A percentile compares a stretch with the other conserved stretches of the same genome.
These are phyloP conservation scores for Dunckerocampus dactyliophorus DNA, from an alignment of 2,113 vertebrate genomes.

Conservation along the genomic window DNA sequence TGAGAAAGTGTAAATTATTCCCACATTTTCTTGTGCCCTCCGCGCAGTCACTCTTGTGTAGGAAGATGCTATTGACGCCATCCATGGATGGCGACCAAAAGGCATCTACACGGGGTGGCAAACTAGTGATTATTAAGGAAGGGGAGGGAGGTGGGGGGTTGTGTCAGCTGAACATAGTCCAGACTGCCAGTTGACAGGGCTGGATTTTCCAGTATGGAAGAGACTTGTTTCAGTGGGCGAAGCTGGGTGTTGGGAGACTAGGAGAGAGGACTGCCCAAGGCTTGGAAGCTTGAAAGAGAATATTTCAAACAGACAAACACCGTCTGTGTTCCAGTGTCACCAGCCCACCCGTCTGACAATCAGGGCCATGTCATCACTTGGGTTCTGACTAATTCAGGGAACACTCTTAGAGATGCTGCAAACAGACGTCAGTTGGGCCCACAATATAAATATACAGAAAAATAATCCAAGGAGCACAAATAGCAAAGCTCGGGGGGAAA, in stretches of 20 bases:
- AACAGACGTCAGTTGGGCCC: constrained; percentile 64
- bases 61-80: constrained; percentile 79
- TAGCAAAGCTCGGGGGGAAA: constrained; percentile 28
- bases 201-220: constrained; percentile 72
- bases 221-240: constrained; percentile 69
- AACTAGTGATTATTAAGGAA: constrained; percentile 62
- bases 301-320: constrained; percentile 76
- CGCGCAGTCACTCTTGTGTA: constrained; percentile 73
- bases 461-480: constrained; percentile 23
- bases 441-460: constrained; percentile 19
- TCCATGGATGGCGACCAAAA: constrained; percentile 73
- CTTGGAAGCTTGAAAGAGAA: constrained; percentile 72
- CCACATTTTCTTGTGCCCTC: constrained; percentile 74
- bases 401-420: constrained; percentile 56
- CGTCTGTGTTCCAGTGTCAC: constrained; percentile 76
- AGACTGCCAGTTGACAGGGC: constrained; percentile 72
- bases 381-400: constrained; percentile 68
- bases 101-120: constrained; percentile 72
- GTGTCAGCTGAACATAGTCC: constrained; percentile 67
- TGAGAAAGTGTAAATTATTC: constrained; percentile 75
- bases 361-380: constrained; percentile 65
- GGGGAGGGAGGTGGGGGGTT: constrained; percentile 44
- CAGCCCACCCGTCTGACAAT: constrained; percentile 80
- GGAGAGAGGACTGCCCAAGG: constrained; percentile 68
- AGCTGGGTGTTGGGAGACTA: constrained; percentile 69